Evolutionary conservation across 1,140 invertebrate species (phyloP).

Genomic region (Chironomus tepperi): DNA sequence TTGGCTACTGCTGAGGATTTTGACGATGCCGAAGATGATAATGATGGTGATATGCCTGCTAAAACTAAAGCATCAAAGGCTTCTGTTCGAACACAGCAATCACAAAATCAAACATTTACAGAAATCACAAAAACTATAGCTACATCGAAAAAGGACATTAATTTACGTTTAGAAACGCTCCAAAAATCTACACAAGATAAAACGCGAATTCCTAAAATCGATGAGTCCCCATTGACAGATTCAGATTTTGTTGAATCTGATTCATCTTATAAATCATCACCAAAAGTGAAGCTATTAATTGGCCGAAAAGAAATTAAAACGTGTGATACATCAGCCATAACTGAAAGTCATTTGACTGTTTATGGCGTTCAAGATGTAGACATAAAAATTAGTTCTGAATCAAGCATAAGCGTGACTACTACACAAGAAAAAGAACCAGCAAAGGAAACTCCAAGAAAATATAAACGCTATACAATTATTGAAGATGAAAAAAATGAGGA

Average conservation of each 20-base stretch:
- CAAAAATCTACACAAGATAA: conserved; percentile 11
- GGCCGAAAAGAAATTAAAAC: conserved; percentile 45
- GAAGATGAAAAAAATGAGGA: conserved; percentile 32
- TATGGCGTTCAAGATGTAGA: conserved; percentile 43
- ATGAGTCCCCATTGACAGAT: neutral
- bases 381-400: conserved; percentile 45
- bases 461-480: conserved; percentile 31
- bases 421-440: conserved; percentile 26
- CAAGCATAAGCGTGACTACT: conserved; percentile 44
- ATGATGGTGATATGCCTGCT: neutral
- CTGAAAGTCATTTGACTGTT: conserved; percentile 43
- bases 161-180: neutral
- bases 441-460: conserved; percentile 25
- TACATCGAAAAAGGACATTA: neutral
- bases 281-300: conserved; percentile 43
- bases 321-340: conserved; percentile 42
- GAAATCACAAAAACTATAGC: neutral
- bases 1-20: conserved; percentile 26
- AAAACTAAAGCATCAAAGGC: neutral
- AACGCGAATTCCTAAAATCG: neutral
- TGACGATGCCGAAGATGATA: neutral
- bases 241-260: neutral
- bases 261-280: conserved; percentile 27
- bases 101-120: neutral
- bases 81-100: neutral